phyloP scores from a whole-genome alignment of 2,797 vertebrate species.

The Rhodeus uyekii region DNA sequence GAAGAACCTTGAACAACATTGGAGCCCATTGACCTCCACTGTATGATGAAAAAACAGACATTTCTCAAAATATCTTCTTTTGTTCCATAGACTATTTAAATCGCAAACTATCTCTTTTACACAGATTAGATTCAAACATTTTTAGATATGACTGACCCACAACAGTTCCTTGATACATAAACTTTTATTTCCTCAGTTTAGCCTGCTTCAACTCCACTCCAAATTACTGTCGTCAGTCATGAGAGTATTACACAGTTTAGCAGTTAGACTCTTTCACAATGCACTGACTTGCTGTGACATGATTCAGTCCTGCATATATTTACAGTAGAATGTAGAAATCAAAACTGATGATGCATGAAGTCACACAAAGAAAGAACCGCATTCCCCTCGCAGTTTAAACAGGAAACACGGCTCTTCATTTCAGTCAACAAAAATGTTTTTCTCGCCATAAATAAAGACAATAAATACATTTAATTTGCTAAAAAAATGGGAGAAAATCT shows the following conservation, averaged over 20 bases:
- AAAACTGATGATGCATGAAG: background rate
- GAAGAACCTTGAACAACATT: background rate
- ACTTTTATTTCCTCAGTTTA: background rate
- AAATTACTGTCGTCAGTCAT: background rate
- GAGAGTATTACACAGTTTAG: background rate
- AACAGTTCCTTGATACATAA: background rate
- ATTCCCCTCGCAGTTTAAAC: background rate
- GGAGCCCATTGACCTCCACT: background rate
- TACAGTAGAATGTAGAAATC: background rate
- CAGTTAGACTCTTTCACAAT: background rate
- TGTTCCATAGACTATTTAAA: background rate
- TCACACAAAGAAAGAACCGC: background rate
- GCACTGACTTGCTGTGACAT: background rate
- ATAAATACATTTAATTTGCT: slow-evolving; percentile 2
- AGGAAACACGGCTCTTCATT: background rate
- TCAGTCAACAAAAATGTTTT: background rate
- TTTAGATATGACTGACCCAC: background rate
- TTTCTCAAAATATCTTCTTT: background rate
- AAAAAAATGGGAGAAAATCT: background rate
- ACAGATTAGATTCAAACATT: background rate
- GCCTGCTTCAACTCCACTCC: background rate
- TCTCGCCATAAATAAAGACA: slow-evolving; percentile 6
- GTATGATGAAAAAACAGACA: background rate
- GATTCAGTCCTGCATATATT: background rate
- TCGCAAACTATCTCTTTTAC: background rate